Evolutionary conservation across 2,888 invertebrate genomes (phyloP), one percentile per base, ranked within the genome.

Genomic region (Cosmia trapezina): DNA sequence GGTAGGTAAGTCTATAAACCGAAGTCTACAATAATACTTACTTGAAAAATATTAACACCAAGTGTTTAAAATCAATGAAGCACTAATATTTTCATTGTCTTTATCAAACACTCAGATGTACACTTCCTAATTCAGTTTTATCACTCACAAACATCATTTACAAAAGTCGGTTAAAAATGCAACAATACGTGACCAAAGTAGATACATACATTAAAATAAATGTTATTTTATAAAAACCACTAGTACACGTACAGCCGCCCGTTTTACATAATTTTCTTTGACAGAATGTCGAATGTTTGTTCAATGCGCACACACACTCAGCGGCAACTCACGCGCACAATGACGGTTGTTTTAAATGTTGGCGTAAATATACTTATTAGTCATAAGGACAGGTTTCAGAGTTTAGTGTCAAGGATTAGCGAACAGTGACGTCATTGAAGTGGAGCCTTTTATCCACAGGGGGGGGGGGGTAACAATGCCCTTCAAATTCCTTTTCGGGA

Each of bases 391-490:
- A 59, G 80, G 85, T 78, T 86, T 72, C 74, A 83, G 65, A 41
- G 65, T 86, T 80, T 78, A 64, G 85, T 83, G 86, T 80, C 86
- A 85, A 86, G 85, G 86, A 83, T 83, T 74, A 60, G 41, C 49
- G 22, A 62, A 28, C 41, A 63, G 45, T 83, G 79, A 75, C 76
- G 79, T 75, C 68, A 82, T 61, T 43, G 2, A 53, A 53, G n/a
- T 80, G 33, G 41, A 65, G 47, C 80, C 63, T 80, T 67, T 80
- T 62, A 67, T 47, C 64, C 64, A 53, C 33, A 11, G n/a, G 22
- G 51, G 59, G 47, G 43, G 33, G 47, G 33, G 47, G 33, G 19
- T 22, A 37, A 47, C 56, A 64, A 43, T 57, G 43, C 53, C 53
- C 12, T 47, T 47, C 17, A 53, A 43, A 51, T 22, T 65, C 61